Percentiles rank a stretch among this genome's conserved stretches.
Evolutionary conservation across 2,797 vertebrate genomes (phyloP).

Genomic region (Taeniopygia guttata): DNA sequence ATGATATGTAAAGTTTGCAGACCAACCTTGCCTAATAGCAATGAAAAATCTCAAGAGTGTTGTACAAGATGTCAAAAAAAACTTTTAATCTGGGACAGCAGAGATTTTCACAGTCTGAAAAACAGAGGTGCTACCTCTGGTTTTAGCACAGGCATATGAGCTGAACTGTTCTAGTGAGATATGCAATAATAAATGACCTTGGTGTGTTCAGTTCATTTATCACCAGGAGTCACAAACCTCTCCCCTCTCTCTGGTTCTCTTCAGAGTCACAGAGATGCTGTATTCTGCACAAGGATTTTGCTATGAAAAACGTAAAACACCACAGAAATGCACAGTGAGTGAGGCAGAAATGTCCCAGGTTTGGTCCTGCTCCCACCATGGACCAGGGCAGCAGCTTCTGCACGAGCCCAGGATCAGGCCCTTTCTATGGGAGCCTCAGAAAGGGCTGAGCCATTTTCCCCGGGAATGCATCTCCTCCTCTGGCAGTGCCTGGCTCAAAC

Average conservation of each 20-base stretch:
- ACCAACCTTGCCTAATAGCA: background rate
- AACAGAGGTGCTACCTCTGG: background rate
- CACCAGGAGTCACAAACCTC: background rate
- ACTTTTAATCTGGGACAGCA: background rate
- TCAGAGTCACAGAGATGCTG: background rate
- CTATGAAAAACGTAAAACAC: background rate
- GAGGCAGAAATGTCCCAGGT: background rate
- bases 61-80: background rate
- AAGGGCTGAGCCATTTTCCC: background rate
- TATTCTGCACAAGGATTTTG: background rate
- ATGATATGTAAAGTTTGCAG: background rate
- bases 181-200: background rate
- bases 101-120: background rate
- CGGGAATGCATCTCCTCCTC: background rate
- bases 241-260: background rate
- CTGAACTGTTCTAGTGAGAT: background rate
- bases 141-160: background rate
- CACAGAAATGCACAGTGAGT: rapidly evolving
- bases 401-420: background rate
- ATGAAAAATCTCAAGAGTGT: background rate
- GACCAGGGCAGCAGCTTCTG: background rate
- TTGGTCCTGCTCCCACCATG: background rate
- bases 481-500: background rate
- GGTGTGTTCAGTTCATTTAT: background rate
- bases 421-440: background rate